These are phyloP conservation scores for Prosopocoilus inquinatus DNA, from an alignment of 2,888 invertebrate species.

Conservation along the genomic window DNA sequence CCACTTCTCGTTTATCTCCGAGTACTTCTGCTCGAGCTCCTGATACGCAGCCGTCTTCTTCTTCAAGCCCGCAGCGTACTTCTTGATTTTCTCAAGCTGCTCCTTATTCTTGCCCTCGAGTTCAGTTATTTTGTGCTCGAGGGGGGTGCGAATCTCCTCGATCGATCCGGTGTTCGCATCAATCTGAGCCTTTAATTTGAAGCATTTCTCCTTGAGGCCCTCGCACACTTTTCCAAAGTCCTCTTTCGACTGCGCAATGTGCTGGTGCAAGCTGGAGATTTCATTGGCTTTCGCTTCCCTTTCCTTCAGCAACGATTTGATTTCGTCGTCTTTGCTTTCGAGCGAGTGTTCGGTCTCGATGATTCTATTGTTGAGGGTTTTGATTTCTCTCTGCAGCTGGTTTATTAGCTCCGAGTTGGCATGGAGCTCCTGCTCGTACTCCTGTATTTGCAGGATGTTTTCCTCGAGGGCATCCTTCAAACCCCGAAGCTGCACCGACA, in stretches of 20 bases:
- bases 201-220: constrained; percentile 47
- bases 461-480: constrained; percentile 56
- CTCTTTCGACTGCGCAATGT: constrained; percentile 49
- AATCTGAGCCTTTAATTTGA: constrained; percentile 43
- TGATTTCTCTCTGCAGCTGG: constrained; percentile 57
- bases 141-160: constrained; percentile 40
- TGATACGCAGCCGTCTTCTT: constrained; percentile 66
- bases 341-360: constrained; percentile 54
- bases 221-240: constrained; percentile 44
- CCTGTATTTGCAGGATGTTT: constrained; percentile 54
- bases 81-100: constrained; percentile 74
- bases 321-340: constrained; percentile 53
- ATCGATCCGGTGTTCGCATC: constrained; percentile 40
- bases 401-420: constrained; percentile 55
- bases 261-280: constrained; percentile 48
- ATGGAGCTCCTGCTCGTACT: constrained; percentile 57
- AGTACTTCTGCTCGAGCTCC: constrained; percentile 61
- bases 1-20: constrained; percentile 40
- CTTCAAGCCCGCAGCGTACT: constrained; percentile 73
- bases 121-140: constrained; percentile 47
- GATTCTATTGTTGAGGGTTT: constrained; percentile 58
- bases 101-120: constrained; percentile 66
- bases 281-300: constrained; percentile 41
- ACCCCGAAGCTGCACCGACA: constrained; percentile 57
- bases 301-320: constrained; percentile 52